phyloP scores from a whole-genome alignment of 2,888 invertebrate species.

The Euphydryas editha region DNA sequence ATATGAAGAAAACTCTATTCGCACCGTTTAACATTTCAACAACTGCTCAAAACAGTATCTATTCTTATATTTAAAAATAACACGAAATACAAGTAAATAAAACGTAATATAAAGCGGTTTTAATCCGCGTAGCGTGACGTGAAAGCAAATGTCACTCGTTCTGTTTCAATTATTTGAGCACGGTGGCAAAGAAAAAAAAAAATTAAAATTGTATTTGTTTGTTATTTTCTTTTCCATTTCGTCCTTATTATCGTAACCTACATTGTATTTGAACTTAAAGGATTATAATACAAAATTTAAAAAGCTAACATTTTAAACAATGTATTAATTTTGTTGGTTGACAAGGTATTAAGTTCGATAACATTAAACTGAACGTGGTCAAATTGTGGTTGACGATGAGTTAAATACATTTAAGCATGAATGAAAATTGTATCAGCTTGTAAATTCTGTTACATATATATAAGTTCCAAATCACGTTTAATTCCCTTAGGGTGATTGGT shows the following conservation, averaged over 20 bases:
- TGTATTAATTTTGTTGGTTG: background rate
- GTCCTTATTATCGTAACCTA: constrained; percentile 29
- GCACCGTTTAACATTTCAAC: constrained; percentile 3
- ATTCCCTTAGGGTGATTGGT: no score
- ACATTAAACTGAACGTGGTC: no score
- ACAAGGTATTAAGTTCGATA: no score
- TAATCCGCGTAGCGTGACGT: constrained; percentile 67
- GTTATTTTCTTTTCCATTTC: constrained; percentile 32
- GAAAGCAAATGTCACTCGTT: constrained; percentile 63
- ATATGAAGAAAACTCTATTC: background rate
- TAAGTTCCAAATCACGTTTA: no score
- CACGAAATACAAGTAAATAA: constrained; percentile 19
- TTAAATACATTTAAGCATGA: no score
- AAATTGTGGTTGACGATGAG: no score
- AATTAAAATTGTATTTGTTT: constrained; percentile 49
- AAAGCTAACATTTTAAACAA: background rate
- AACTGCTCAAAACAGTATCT: background rate
- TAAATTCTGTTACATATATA: no score
- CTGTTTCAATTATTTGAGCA: constrained; percentile 62
- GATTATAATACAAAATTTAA: background rate
- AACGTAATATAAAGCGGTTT: constrained; percentile 34
- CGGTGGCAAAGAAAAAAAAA: constrained; percentile 43
- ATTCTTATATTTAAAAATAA: constrained; percentile 9
- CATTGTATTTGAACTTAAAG: constrained; percentile 5
- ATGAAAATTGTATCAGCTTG: no score